A percentile compares a stretch with the other conserved stretches of the same genome.
These are phyloP conservation scores for Nymphicus hollandicus DNA, from an alignment of 2,113 vertebrate species.

Conservation along the genomic window DNA sequence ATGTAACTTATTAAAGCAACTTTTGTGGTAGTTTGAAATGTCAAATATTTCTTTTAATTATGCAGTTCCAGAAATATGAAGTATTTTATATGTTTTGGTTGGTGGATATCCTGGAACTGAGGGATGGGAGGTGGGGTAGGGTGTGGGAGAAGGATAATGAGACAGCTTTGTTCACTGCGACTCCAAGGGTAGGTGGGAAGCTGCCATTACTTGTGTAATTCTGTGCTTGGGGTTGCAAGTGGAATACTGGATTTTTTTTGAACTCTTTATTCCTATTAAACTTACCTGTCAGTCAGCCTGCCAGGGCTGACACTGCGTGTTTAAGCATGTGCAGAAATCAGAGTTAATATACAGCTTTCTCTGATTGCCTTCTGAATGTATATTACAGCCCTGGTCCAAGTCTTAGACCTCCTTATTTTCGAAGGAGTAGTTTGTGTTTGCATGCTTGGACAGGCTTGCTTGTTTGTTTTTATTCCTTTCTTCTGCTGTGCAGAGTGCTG, in stretches of 20 bases:
- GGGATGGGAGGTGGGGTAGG: neutral
- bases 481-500: neutral
- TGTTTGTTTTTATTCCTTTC: neutral
- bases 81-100: neutral
- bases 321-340: neutral
- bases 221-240: neutral
- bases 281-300: neutral
- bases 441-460: neutral
- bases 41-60: neutral
- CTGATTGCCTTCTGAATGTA: neutral
- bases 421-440: neutral
- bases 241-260: neutral
- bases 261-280: neutral
- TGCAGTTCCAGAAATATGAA: neutral
- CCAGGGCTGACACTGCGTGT: neutral
- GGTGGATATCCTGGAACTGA: neutral
- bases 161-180: neutral
- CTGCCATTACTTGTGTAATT: neutral
- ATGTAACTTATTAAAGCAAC: constrained; percentile 38
- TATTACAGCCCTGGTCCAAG: neutral
- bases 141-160: neutral
- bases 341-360: neutral
- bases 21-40: neutral
- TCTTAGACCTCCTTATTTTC: neutral
- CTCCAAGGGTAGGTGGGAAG: neutral